A percentile compares a stretch with the other conserved stretches of the same genome.
phyloP scores from a whole-genome alignment of 1,140 invertebrate species.

The Drosophila ambigua region DNA sequence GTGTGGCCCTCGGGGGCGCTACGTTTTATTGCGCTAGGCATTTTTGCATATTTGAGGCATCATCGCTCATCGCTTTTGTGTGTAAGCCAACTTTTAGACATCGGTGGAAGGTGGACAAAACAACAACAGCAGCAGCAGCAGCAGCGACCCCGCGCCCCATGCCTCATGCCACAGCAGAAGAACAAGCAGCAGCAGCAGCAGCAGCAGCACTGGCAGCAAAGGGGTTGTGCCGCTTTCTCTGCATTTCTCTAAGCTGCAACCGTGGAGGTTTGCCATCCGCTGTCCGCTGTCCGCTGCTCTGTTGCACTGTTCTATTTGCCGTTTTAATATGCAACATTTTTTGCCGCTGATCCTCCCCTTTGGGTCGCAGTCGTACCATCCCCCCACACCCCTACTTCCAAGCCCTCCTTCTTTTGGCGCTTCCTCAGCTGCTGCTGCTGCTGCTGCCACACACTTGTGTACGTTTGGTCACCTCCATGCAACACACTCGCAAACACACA shows the following conservation, averaged over 20 bases:
- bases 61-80: constrained; percentile 82
- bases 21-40: constrained; percentile 79
- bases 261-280: constrained; percentile 5
- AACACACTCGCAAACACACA: constrained; percentile 12
- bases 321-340: constrained; percentile 79
- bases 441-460: constrained; percentile 34
- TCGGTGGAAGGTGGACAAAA: constrained; percentile 38
- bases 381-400: neutral
- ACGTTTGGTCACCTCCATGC: constrained; percentile 69
- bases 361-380: constrained; percentile 3
- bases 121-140: constrained; percentile 1
- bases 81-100: constrained; percentile 78
- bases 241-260: constrained; percentile 71
- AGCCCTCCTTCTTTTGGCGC: neutral
- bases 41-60: constrained; percentile 83
- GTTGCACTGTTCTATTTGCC: constrained; percentile 77
- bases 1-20: constrained; percentile 37
- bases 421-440: neutral
- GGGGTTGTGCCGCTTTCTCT: constrained; percentile 42
- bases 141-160: neutral
- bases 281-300: constrained; percentile 21
- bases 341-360: constrained; percentile 49
- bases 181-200: constrained; percentile 6
- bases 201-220: constrained; percentile 23
- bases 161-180: constrained; percentile 1